These are phyloP conservation scores for Epicampocera succincta DNA, from an alignment of 2,888 invertebrate genomes.

Conservation along the genomic window DNA sequence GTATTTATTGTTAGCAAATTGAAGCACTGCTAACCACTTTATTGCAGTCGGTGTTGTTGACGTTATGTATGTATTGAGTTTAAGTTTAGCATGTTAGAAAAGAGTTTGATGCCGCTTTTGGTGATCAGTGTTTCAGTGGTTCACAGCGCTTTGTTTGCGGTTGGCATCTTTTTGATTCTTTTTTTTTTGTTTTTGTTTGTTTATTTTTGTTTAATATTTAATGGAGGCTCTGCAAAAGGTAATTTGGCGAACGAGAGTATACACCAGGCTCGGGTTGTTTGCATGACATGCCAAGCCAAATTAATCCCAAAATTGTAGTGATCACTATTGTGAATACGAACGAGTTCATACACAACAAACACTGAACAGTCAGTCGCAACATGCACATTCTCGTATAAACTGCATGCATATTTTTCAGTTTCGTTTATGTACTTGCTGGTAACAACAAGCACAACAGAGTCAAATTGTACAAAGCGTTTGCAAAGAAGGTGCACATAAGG, in stretches of 20 bases:
- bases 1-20: background rate
- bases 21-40: constrained; percentile 45
- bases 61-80: constrained; percentile 72
- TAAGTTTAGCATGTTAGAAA: constrained; percentile 69
- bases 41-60: constrained; percentile 55
- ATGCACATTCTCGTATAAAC: constrained; percentile 54
- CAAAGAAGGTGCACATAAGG: constrained; percentile 64
- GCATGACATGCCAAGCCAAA: constrained; percentile 77
- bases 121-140: constrained; percentile 61
- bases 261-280: constrained; percentile 72
- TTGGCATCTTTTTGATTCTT: constrained; percentile 49
- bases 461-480: constrained; percentile 58
- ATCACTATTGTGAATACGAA: constrained; percentile 62
- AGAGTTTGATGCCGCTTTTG: constrained; percentile 66
- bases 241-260: constrained; percentile 53
- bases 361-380: constrained; percentile 41
- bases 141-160: constrained; percentile 44
- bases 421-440: background rate
- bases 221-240: constrained; percentile 46
- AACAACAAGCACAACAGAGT: constrained; percentile 42
- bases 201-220: background rate
- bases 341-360: constrained; percentile 54
- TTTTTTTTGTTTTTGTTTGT: background rate
- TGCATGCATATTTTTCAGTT: constrained; percentile 29
- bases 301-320: constrained; percentile 69